Percentiles rank a stretch among this genome's conserved stretches.
Conservation (phyloP, 2,113 vertebrate species). For the Actenoides lindsayi region DNA sequence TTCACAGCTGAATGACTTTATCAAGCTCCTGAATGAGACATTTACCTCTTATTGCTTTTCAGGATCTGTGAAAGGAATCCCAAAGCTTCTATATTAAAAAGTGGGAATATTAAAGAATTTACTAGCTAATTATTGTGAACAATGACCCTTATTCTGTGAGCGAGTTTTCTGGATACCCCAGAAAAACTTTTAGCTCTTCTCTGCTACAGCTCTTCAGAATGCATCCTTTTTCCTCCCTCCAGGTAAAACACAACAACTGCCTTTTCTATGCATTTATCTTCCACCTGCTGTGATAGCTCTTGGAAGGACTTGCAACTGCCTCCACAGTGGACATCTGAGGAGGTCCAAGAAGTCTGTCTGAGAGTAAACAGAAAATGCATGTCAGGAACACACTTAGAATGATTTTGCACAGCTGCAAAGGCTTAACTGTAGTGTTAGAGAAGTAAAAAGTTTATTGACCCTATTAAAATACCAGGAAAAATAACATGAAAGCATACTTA, state of each 20-base stretch:
- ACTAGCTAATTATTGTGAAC: background rate
- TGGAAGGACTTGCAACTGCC: background rate
- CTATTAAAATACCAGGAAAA: background rate
- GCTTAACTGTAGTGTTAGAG: background rate
- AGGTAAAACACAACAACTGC: background rate
- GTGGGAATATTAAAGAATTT: background rate
- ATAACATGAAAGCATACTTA: background rate
- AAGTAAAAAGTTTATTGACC: background rate
- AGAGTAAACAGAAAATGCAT: background rate
- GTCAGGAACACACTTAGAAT: background rate
- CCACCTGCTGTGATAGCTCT: background rate
- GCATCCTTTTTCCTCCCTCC: rapidly evolving
- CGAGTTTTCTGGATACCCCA: background rate
- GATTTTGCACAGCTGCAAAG: background rate
- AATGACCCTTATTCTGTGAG: background rate
- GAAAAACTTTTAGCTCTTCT: background rate
- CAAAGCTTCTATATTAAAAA: background rate
- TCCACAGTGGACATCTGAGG: background rate
- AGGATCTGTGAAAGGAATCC: background rate
- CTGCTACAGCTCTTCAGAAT: background rate
- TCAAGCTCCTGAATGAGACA: background rate
- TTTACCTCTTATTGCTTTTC: background rate
- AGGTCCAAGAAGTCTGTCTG: background rate
- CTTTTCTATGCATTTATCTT: background rate
- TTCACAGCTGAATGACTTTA: background rate